Conservation (phyloP, 2,888 invertebrate species). For the Xylota segnis region DNA sequence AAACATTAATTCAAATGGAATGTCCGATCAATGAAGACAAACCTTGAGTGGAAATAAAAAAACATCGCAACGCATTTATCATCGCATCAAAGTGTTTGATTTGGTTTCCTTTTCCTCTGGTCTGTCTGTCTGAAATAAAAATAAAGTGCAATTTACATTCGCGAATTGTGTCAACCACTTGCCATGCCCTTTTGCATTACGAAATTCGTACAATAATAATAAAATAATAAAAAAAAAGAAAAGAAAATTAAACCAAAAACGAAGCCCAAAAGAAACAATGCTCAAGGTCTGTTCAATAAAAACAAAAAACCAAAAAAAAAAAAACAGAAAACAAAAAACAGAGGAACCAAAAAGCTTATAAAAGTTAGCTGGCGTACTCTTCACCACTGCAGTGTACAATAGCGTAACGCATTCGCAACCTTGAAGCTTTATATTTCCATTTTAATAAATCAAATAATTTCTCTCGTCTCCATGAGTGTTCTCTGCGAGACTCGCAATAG, state of each 20-base stretch:
- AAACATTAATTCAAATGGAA: not conserved
- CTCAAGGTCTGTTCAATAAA: constrained; percentile 62
- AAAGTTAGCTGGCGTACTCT: constrained; percentile 22
- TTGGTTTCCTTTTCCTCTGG: constrained; percentile 3
- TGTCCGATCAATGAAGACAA: not conserved
- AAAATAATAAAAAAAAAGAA: constrained; percentile 3
- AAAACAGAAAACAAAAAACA: constrained; percentile 32
- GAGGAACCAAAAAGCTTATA: constrained; percentile 57
- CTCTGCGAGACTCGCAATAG: constrained; percentile 41
- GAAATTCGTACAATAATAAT: constrained; percentile 48
- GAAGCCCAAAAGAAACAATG: constrained; percentile 56
- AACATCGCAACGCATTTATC: constrained; percentile 21
- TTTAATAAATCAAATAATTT: constrained; percentile 74
- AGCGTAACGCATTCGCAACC: constrained; percentile 61
- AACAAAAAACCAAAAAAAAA: constrained; percentile 23
- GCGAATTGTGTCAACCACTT: constrained; percentile 68
- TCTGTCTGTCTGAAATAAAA: constrained; percentile 36
- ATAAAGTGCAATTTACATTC: constrained; percentile 53
- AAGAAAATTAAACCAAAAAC: constrained; percentile 34
- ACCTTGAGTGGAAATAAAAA: not conserved
- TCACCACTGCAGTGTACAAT: constrained; percentile 17
- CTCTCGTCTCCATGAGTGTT: constrained; percentile 52
- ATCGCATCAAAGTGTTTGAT: constrained; percentile 13
- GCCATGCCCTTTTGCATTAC: constrained; percentile 67
- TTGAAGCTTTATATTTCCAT: constrained; percentile 68